Evolutionary conservation across 2,888 invertebrate genomes (phyloP), one percentile per base, ranked within the genome.

Genomic region (Drosophila diplacantha): DNA sequence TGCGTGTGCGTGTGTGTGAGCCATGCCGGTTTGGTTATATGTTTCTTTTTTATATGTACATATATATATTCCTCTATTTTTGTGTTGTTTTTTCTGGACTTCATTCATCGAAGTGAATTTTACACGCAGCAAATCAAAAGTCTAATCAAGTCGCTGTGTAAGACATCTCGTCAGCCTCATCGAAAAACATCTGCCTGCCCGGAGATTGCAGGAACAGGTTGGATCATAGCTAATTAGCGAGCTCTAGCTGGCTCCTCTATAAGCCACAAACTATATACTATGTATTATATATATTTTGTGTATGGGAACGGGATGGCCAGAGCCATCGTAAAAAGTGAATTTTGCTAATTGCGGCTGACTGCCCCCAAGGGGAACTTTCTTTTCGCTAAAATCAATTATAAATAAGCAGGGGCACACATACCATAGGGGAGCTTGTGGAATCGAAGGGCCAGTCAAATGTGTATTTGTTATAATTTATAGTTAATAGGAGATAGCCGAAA

Each of bases 71-170:
- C 38, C 16, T 52, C 35, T 35, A 50, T 20, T 78, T 74, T 75
- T 60, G 14, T 26, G 5, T 37, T 14, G 20, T 9, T n/a, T 47
- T 26, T 34, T 22, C 24, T 46, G 38, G 62, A 24, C 37, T 59
- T 65, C 59, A 73, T 78, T 73, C 63, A 78, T 73, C 60, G 73
- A 61, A 75, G 70, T 60, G 43, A 63, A 43, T 55, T 52, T 60
- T 41, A 69, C 57, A 64, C 62, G 43, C 12, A 31, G 58, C 26
- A 31, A 55, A 52, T 31, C 22, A 41, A 62, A 58, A 55, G 34
- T 62, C n/a, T n/a, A 39, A 53, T 32, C 61, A 46, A 53, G 16
- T 16, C 32, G 32, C 39, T 20, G 26, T 16, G 32, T 22, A 35
- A 58, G 53, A 55, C 18, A 44, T 20, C 44, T 29, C 60, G 22